These are phyloP conservation scores for Camponotus fellah DNA, from an alignment of 2,888 invertebrate species.

Conservation along the genomic window DNA sequence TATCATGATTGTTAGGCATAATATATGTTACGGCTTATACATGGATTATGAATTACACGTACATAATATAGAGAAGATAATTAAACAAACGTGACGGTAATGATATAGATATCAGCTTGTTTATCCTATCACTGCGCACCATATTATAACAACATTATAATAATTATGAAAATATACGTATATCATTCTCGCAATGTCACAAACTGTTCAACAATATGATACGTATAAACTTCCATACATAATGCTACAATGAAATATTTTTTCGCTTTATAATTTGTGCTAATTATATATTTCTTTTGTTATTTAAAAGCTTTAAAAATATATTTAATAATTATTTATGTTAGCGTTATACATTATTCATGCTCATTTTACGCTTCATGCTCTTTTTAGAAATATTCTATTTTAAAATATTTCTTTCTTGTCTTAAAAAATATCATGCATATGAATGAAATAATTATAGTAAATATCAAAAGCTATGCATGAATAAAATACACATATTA, in stretches of 20 bases:
- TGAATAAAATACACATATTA: not conserved
- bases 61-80: conserved; percentile 16
- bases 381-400: not conserved
- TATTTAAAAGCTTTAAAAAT: not conserved
- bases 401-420: not conserved
- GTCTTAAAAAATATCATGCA: not conserved
- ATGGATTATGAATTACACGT: not conserved
- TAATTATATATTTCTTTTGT: not conserved
- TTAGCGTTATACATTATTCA: not conserved
- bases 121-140: not conserved
- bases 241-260: not conserved
- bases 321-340: not conserved
- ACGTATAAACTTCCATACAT: not conserved
- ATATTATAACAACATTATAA: not conserved
- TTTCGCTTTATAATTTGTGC: not conserved
- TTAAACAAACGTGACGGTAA: conserved; percentile 37
- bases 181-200: not conserved
- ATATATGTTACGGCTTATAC: not conserved
- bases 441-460: not conserved
- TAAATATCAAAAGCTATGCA: not conserved
- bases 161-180: conserved; percentile 13
- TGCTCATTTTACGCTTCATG: not conserved
- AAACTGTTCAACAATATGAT: conserved; percentile 18
- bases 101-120: not conserved
- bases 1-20: not conserved